Evolutionary conservation across 1,140 invertebrate species (phyloP), one percentile per base, ranked within the genome.

Genomic region (Drosophila ohnishii): DNA sequence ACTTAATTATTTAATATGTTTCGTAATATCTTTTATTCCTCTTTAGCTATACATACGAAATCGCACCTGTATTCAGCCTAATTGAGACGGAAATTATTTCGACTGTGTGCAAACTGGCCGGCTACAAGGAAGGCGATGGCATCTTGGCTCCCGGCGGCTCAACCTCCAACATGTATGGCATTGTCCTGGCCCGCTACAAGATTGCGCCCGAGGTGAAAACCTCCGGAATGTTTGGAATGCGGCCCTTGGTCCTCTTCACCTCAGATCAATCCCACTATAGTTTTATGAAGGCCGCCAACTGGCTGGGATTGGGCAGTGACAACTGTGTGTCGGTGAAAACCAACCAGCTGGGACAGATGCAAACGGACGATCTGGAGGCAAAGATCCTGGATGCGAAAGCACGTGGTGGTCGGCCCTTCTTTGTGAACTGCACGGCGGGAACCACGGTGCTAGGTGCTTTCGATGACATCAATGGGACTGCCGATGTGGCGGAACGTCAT

Each of bases 221-320:
- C 0, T 94, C 94, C 42, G 96, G 96, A 5, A 90, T 96, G 63
- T 93, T 91, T 67, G 91, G 90, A 9, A 78, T 94, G 28, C 94
- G 94, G 3, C 93, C 93, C 5, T 79, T 97, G 55, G 94, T 94
- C 0, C 90, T 94, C 7, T 96, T 96, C 67, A 95, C 95, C 25
- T 97, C 96, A n/a, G 94, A 96, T 88, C 95, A 97, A 92, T 93
- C 96, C 62, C 98, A 99, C 91, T 99, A 98, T 91, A 98, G 97
- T 0, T 94, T 98, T 14, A 93, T 94, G 72, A 97, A 97, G 92
- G 94, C 93, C 4, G 94, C 95, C 2, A 94, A 96, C 80, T 96
- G 97, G 94, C 91, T 98, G 9, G 97, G 97, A 0, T 91, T 97
- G 28, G 97, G 97, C 1, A 95, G 94, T 1, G 94, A 97, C 28